Base-by-base conservation (phyloP, 2,113 vertebrate species). In the Pelecanus crispus region DNA sequence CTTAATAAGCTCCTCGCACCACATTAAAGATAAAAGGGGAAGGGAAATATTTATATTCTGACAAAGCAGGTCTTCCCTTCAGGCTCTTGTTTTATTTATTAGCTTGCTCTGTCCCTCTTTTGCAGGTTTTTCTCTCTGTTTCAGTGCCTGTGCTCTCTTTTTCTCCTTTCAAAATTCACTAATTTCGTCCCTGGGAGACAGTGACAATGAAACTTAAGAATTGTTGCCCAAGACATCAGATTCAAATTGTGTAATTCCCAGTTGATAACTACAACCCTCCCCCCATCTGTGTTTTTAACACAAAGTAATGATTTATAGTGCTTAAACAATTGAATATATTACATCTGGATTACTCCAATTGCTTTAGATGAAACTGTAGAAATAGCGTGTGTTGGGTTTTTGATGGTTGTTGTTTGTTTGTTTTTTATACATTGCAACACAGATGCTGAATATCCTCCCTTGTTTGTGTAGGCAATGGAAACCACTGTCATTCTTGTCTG, bases 1-100 rank as follows among this genome's bases (percentile, higher is more conserved):
- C 97, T 98, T 98, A 98, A 98, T 98, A 98, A 98, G 97, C 98
- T 98, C 92, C 97, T 97, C 81, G 94, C 97, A 97, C 98, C 98
- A 97, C 97, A 97, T 98, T 98, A 98, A 97, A 98, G 98, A 98
- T 98, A 97, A 98, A 98, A 98, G 97, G 91, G 89, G 96, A 97
- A 97, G 97, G 97, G 96, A 98, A 98, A 98, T 98, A 98, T 98
- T 98, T 98, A 98, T 98, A 98, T 98, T 98, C 98, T 98, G 98
- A 98, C 98, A 98, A 98, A 98, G 97, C 97, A 97, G 94, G 97
- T 97, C 97, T 98, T 98, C 97, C 97, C 97, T 98, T 98, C 97
- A 97, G 97, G 97, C 97, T 98, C 97, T 97, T 98, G 98, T 98
- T 98, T 98, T 98, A 98, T 98, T 98, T 98, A 98, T 98, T 97